Conservation (phyloP, 1,140 invertebrate species). For the Drosophila hydei region DNA sequence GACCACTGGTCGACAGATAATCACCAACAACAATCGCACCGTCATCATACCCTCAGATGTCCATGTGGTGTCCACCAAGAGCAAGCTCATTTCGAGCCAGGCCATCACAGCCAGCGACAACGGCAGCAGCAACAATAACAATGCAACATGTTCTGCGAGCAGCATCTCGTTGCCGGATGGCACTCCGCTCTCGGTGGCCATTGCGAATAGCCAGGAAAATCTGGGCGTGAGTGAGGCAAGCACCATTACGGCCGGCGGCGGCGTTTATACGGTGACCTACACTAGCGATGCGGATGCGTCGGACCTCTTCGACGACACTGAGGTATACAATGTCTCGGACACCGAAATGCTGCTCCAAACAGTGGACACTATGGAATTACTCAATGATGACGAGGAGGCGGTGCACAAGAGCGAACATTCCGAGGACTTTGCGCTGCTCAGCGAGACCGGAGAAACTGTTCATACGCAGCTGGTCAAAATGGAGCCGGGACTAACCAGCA, state of each 20-base stretch:
- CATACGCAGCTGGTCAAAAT: slow-evolving; percentile 65
- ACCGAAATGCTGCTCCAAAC: slow-evolving; percentile 88
- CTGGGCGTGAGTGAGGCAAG: background rate
- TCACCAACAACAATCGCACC: slow-evolving; percentile 78
- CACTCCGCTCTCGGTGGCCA: slow-evolving; percentile 75
- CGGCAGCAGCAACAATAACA: slow-evolving; percentile 26
- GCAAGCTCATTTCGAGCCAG: slow-evolving; percentile 44
- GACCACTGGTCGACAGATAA: slow-evolving; percentile 68
- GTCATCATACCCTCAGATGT: slow-evolving; percentile 81
- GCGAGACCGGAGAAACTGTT: slow-evolving; percentile 52
- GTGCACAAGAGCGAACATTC: slow-evolving; percentile 85
- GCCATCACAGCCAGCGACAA: slow-evolving; percentile 8
- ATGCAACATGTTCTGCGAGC: slow-evolving; percentile 20
- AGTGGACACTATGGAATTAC: slow-evolving; percentile 88
- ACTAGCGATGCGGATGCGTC: slow-evolving; percentile 70
- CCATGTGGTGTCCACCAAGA: slow-evolving; percentile 74
- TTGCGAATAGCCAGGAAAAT: slow-evolving; percentile 57
- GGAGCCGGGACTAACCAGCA: slow-evolving; percentile 49
- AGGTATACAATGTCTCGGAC: slow-evolving; percentile 91
- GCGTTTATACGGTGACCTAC: slow-evolving; percentile 81
- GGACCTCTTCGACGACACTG: slow-evolving; percentile 83
- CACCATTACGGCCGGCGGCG: slow-evolving; percentile 48
- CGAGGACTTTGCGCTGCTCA: slow-evolving; percentile 74
- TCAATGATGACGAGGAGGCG: slow-evolving; percentile 87
- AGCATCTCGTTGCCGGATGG: slow-evolving; percentile 68